These are phyloP conservation scores for Pristionchus fissidentatus DNA, from an alignment of 2,888 invertebrate species.

Conservation along the genomic window DNA sequence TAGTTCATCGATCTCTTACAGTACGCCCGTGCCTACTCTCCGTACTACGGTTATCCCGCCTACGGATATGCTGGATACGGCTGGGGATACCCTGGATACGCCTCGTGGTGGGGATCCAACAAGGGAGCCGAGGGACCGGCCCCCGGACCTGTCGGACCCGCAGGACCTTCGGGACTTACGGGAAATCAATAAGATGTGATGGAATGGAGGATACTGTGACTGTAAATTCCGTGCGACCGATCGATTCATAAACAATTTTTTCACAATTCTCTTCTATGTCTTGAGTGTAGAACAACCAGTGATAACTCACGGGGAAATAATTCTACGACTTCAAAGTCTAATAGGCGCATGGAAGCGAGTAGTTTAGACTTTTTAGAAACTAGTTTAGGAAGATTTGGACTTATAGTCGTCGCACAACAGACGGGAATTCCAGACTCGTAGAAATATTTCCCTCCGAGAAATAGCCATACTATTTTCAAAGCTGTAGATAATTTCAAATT, in stretches of 20 bases:
- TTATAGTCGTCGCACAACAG: neutral
- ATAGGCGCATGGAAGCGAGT: too few species aligned
- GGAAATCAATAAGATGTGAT: constrained; percentile 9
- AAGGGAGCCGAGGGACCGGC: constrained; percentile 25
- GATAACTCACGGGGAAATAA: too few species aligned
- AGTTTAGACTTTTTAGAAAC: too few species aligned
- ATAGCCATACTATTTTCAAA: too few species aligned
- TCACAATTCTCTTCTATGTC: neutral
- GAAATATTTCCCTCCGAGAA: too few species aligned
- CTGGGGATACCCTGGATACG: constrained; percentile 44
- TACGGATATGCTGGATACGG: constrained; percentile 9
- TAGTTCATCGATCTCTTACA: neutral
- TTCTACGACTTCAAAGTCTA: too few species aligned
- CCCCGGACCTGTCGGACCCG: constrained; percentile 2
- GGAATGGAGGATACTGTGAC: neutral
- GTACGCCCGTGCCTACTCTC: constrained; percentile 29
- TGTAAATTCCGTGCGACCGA: neutral
- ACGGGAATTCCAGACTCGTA: too few species aligned
- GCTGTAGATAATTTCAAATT: too few species aligned
- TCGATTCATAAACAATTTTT: constrained; percentile 1
- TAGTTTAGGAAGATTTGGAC: neutral
- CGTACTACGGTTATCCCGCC: constrained; percentile 3
- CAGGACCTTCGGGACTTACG: constrained; percentile 29
- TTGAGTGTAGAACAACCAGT: too few species aligned
- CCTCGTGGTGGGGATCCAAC: constrained; percentile 42